A percentile compares a stretch with the other conserved stretches of the same genome.
phyloP scores from a whole-genome alignment of 2,113 vertebrate species.

The Danio rerio region GRCz12tu NC_133194.1:41466501-41467000 shows the following conservation, averaged over 20 bases:
- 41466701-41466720: no score
- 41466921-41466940: neutral
- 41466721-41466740: no score
- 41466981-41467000: neutral
- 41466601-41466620: no score
- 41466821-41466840: no score
- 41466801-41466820: neutral
- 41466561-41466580: no score
- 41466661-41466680: no score
- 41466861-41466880: neutral
- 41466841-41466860: neutral
- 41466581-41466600: neutral
- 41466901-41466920: neutral
- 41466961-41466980: neutral
- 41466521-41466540: no score
- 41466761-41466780: neutral
- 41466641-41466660: no score
- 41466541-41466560: no score
- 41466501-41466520: neutral
- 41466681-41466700: no score
- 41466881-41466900: neutral
- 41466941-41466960: neutral
- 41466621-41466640: no score
- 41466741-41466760: no score
- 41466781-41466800: neutral